phyloP scores from a whole-genome alignment of 2,113 vertebrate genomes.

The Hippocampus zosterae region DNA sequence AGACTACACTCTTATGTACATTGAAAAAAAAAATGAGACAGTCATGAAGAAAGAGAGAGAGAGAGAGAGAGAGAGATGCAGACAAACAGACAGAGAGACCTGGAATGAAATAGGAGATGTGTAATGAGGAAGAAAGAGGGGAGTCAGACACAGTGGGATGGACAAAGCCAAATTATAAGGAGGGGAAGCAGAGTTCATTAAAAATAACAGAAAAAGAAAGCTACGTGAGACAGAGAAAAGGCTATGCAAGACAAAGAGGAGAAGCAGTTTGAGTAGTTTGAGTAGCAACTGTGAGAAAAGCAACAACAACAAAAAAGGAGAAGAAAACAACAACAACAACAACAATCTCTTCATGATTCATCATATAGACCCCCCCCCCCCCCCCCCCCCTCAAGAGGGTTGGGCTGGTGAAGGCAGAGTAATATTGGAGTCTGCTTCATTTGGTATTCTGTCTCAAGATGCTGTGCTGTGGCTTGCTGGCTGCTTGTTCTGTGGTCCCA shows the following conservation, averaged over 20 bases:
- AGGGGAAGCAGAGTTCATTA: conserved; percentile 56
- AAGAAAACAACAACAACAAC: conserved; percentile 1
- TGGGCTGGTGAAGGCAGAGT: conserved; percentile 58
- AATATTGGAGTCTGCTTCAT: conserved; percentile 72
- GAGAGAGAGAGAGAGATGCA: not conserved
- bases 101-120: conserved; percentile 7
- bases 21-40: conserved; percentile 57
- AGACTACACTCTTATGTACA: conserved; percentile 76
- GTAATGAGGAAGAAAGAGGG: conserved; percentile 19
- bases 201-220: conserved; percentile 58
- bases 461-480: conserved; percentile 58
- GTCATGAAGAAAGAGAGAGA: conserved; percentile 5
- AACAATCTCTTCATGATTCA: conserved; percentile 80
- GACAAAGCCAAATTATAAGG: conserved; percentile 9
- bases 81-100: conserved; percentile 2
- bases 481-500: conserved; percentile 61
- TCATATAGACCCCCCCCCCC: conserved; percentile 75
- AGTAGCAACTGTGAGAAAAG: conserved; percentile 46
- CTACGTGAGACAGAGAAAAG: conserved; percentile 38
- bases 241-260: conserved; percentile 48
- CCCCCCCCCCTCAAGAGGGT: conserved; percentile 59
- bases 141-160: conserved; percentile 48
- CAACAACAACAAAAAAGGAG: conserved; percentile 4
- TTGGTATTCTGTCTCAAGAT: conserved; percentile 72
- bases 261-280: conserved; percentile 42